These are phyloP conservation scores for Helicoverpa zea DNA, from an alignment of 1,140 invertebrate species.

Conservation along the genomic window DNA sequence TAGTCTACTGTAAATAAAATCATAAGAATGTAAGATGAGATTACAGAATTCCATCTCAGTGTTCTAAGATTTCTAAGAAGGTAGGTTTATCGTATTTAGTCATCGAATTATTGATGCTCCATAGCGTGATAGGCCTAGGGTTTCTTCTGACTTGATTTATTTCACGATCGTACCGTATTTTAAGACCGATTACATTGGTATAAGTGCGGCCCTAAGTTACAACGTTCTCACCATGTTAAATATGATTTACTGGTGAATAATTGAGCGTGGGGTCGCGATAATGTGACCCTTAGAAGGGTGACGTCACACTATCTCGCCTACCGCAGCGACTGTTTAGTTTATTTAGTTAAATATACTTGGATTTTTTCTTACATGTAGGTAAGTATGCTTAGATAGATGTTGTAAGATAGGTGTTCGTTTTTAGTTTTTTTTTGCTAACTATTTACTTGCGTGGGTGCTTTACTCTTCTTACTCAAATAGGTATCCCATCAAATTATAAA, in stretches of 20 bases:
- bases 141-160: neutral
- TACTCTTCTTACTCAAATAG: no score
- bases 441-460: no score
- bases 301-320: slow-evolving; percentile 25
- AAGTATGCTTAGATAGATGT: neutral
- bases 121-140: no score
- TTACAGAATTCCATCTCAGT: no score
- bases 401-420: no score
- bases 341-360: slow-evolving; percentile 1
- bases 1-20: no score
- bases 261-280: slow-evolving; percentile 37
- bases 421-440: no score
- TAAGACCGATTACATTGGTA: neutral
- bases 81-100: no score
- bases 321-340: neutral
- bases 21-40: no score
- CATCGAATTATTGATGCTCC: no score
- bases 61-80: no score
- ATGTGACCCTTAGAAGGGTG: slow-evolving; percentile 27
- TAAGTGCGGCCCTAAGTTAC: slow-evolving; percentile 3
- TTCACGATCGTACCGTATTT: neutral
- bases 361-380: neutral
- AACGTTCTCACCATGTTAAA: slow-evolving; percentile 18
- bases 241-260: slow-evolving; percentile 40
- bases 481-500: no score